Evolutionary conservation across 2,888 invertebrate genomes (phyloP).

Genomic region (Mythimna albipuncta): DNA sequence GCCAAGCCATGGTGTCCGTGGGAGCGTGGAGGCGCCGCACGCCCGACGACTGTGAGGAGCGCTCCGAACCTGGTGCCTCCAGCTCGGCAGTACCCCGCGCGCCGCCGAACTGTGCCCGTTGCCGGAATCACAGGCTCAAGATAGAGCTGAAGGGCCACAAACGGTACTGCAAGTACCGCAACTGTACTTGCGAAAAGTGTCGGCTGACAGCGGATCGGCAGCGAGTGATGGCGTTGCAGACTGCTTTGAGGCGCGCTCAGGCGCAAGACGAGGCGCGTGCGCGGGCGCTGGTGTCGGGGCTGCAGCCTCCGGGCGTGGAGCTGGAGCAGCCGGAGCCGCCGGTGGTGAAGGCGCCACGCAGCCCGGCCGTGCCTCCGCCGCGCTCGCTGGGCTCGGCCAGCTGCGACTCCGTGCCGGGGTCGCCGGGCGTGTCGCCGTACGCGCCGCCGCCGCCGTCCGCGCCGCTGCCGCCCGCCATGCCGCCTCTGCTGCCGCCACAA

Average conservation of each 20-base stretch:
- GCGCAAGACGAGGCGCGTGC: conserved; percentile 95
- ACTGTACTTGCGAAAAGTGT: conserved; percentile 97
- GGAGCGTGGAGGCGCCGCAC: conserved; percentile 88
- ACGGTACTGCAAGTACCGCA: conserved; percentile 96
- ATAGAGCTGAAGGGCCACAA: conserved; percentile 98
- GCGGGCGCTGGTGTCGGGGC: conserved; percentile 83
- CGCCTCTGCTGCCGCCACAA: conserved; percentile 86
- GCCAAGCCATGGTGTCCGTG: conserved; percentile 85
- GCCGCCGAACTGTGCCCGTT: conserved; percentile 97
- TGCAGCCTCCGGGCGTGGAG: conserved; percentile 82
- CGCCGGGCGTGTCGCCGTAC: conserved; percentile 85
- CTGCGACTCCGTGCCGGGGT: conserved; percentile 85
- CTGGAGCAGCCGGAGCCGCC: conserved; percentile 87
- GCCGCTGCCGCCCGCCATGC: conserved; percentile 89
- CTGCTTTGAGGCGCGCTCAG: conserved; percentile 95
- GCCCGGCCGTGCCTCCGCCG: conserved; percentile 80
- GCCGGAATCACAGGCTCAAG: conserved; percentile 97
- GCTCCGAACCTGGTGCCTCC: conserved; percentile 87
- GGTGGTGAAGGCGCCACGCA: conserved; percentile 85
- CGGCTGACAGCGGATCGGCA: conserved; percentile 96
- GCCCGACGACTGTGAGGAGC: conserved; percentile 87
- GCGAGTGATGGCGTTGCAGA: conserved; percentile 97
- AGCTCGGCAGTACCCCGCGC: conserved; percentile 93
- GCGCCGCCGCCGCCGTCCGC: conserved; percentile 90
- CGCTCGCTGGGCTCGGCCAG: conserved; percentile 83